Conservation (phyloP, 2,888 invertebrate genomes). For the Pterostichus niger region DNA sequence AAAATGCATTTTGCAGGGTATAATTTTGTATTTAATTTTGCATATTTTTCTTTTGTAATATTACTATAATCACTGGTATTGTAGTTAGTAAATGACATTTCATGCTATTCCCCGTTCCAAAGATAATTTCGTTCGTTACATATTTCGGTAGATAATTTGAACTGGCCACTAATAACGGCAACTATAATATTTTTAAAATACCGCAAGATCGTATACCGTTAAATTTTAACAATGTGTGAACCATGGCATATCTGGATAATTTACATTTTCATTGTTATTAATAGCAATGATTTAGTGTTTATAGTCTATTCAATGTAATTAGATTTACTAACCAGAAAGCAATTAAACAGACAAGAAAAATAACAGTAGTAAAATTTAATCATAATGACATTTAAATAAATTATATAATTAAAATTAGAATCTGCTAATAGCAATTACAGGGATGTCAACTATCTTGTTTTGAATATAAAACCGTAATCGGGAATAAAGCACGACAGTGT, state of each 20-base stretch:
- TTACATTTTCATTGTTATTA: constrained; percentile 62
- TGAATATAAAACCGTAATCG: constrained; percentile 30
- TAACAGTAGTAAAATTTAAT: constrained; percentile 54
- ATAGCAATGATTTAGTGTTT: constrained; percentile 30
- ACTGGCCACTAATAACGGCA: constrained; percentile 16
- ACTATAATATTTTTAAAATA: constrained; percentile 35
- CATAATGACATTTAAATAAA: constrained; percentile 20
- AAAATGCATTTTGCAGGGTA: constrained; percentile 18
- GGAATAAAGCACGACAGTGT: neutral
- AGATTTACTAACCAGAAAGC: constrained; percentile 46
- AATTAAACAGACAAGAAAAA: constrained; percentile 52
- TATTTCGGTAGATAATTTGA: constrained; percentile 35
- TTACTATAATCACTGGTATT: constrained; percentile 42
- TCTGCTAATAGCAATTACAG: constrained; percentile 17
- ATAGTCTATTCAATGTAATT: constrained; percentile 24
- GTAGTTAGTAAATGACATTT: constrained; percentile 56
- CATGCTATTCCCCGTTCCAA: constrained; percentile 3
- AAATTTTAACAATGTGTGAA: constrained; percentile 60
- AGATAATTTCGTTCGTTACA: constrained; percentile 25
- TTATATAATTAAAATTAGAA: constrained; percentile 24
- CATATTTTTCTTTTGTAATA: constrained; percentile 44
- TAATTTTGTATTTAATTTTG: constrained; percentile 38
- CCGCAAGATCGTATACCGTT: constrained; percentile 53
- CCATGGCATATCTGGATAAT: constrained; percentile 30
- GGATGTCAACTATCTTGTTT: neutral